Evolutionary conservation across 2,113 vertebrate genomes (phyloP).

Genomic region (Semnornis frantzii): DNA sequence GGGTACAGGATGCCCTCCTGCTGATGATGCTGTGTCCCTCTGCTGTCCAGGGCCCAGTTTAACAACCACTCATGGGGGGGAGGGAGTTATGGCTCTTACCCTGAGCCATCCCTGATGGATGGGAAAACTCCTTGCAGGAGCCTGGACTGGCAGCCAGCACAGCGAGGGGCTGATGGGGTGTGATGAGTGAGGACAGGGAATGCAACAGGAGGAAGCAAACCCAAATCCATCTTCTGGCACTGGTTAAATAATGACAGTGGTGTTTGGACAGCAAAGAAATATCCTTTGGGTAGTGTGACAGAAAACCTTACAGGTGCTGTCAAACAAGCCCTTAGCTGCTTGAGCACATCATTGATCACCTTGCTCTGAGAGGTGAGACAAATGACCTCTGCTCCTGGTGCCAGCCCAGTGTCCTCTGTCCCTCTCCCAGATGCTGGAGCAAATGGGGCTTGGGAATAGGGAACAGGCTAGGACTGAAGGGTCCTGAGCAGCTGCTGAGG

Average conservation of each 20-base stretch:
- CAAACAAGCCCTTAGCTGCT: conserved; percentile 44
- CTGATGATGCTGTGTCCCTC: neutral
- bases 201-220: neutral
- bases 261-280: neutral
- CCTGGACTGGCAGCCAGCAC: neutral
- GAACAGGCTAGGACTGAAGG: neutral
- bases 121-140: neutral
- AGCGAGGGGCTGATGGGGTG: neutral
- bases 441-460: neutral
- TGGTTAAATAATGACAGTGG: neutral
- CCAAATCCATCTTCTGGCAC: conserved; percentile 20
- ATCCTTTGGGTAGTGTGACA: conserved; percentile 24
- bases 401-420: rapidly evolving
- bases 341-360: neutral
- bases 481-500: neutral
- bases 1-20: rapidly evolving
- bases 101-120: neutral
- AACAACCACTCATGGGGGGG: rapidly evolving
- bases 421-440: neutral
- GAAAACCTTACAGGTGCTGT: conserved; percentile 58
- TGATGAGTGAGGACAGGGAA: neutral
- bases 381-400: neutral
- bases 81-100: neutral
- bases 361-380: neutral
- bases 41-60: rapidly evolving